These are phyloP conservation scores for Myotis findleyi DNA, from an alignment of 2,797 vertebrate genomes.

Conservation along the genomic window DNA sequence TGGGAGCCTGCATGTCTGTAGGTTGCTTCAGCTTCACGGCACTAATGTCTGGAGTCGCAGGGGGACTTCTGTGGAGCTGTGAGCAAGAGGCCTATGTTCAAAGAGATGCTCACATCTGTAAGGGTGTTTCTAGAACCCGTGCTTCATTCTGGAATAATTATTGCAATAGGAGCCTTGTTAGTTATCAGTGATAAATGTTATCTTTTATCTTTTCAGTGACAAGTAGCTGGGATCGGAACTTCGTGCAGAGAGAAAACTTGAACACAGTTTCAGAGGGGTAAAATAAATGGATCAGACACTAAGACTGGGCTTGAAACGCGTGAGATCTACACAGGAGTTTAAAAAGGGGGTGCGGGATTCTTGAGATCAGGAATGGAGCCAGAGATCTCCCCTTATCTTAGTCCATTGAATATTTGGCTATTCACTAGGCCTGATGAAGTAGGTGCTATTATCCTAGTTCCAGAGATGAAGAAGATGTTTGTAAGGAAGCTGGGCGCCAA, in stretches of 20 bases:
- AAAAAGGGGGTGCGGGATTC: background rate
- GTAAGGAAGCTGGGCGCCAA: background rate
- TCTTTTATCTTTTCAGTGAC: conserved; percentile 6
- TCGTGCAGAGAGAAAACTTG: conserved; percentile 22
- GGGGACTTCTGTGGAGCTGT: background rate
- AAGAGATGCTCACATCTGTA: background rate
- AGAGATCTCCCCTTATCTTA: background rate
- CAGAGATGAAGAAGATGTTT: background rate
- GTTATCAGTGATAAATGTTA: background rate
- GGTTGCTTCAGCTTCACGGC: background rate
- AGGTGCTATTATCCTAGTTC: background rate
- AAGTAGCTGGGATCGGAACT: conserved; percentile 21
- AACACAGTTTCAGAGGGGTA: background rate
- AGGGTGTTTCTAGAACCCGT: fast-evolving
- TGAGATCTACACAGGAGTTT: background rate
- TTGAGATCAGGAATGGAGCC: background rate
- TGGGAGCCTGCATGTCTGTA: background rate
- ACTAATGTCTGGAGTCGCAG: background rate
- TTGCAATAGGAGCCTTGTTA: background rate
- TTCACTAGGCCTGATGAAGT: background rate
- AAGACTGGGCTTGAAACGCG: background rate
- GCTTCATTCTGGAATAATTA: background rate
- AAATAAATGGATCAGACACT: background rate
- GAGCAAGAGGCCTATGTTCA: background rate
- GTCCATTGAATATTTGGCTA: background rate